Evolutionary conservation across 2,797 vertebrate genomes (phyloP), one percentile per base, ranked within the genome.

Genomic region (Sciurus carolinensis): DNA sequence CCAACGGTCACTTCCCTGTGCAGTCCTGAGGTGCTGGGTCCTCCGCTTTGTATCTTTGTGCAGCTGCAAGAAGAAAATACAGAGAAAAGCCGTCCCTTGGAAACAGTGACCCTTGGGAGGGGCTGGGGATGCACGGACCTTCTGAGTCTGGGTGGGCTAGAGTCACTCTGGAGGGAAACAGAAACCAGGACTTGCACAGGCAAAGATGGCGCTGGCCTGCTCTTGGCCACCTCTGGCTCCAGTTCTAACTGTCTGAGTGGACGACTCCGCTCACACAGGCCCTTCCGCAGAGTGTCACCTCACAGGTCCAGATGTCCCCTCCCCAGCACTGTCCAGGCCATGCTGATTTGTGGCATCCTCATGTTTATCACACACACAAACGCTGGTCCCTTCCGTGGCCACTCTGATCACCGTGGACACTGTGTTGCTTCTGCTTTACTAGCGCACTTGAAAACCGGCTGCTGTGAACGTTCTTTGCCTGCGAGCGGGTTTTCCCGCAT

Each of bases 231-330:
- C 11, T 71, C 52, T 90, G 39, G 62, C 52, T 36, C 9, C 3
- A 28, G 57, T n/a, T 87, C 76, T 44, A 30, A 28, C 9, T 30
- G 15, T 42, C 39, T 5, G 24, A 33, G 47, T 15, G 17, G 20
- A 26, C 12, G 17, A n/a, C n/a, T 28, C 17, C 17, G 71, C n/a
- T 77, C 0, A 0, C 1, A 15, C 13, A 22, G 52, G n/a, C 6
- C 13, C n/a, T 69, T n/a, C 30, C 10, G 15, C 15, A 33, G 26
- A 62, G 54, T 5, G 5, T 20, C 10, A 0, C 24, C 0, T 42
- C 20, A 17, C 13, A 2, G 3, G 2, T 15, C 9, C n/a, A 11
- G 69, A 17, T 10, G 30, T 30, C 69, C 30, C 20, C 10, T 10
- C 33, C 36, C n/a, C 30, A 50, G 39, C 67, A 42, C 3, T 2